Evolutionary conservation across 1,140 invertebrate genomes (phyloP), one percentile per base, ranked within the genome.

Genomic region (Atta cephalotes): DNA sequence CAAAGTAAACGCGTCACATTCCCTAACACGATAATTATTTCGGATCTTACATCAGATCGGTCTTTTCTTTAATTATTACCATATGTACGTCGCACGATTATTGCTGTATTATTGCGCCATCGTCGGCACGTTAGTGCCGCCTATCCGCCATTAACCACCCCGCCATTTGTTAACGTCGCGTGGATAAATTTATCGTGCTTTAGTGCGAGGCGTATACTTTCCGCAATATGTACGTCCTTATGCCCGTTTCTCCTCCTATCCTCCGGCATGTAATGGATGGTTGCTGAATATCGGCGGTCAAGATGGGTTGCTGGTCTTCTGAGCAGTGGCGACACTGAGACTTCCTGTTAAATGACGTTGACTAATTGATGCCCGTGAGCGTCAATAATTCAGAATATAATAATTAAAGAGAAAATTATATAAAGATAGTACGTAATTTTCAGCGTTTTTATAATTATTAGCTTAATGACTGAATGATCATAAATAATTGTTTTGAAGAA

Each of bases 131-230:
- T 78, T 76, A 62, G 35, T 77, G 88, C 77, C 62, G 77, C 49
- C 56, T 85, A 56, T 58, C 28, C 58, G 31, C 70, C 71, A 81
- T 87, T 90, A 84, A 87, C 45, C 65, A 49, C 71, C 58, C 58
- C 60, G 72, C 85, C 53, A 87, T 90, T 90, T 86, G 89, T 90
- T 89, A 90, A 90, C 53, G 89, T 89, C 89, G 68, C 60, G 45
- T 72, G 79, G 86, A 89, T 87, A 84, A 90, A 90, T 90, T 90
- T 90, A 90, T 90, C 63, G 85, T 87, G 84, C 84, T 82, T 89
- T 71, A 87, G 86, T 70, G 60, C 88, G 31, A 84, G 88, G n/a
- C 68, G 39, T 74, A 66, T 72, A 68, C 66, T 89, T 89, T 79
- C 85, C 85, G 81, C 79, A 74, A 90, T 85, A 77, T 56, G 74